Base-by-base conservation (phyloP, 2,888 invertebrate species). In the Halictus quadricinctus region DNA sequence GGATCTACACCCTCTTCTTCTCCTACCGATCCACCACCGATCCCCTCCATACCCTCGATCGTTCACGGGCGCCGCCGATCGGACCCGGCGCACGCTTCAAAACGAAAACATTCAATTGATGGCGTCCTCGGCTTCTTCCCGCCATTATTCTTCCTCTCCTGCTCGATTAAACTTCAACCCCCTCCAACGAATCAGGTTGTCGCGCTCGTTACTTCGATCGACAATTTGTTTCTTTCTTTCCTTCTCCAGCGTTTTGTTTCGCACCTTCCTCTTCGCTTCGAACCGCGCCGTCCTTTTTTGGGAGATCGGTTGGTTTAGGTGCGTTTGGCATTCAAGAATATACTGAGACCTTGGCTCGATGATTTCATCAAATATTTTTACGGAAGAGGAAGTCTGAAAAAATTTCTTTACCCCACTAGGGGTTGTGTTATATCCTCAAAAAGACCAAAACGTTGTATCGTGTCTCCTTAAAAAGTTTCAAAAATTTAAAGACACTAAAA, bases 91-190 rank as follows among this genome's bases (percentile, higher is more conserved):
- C 86, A 84, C 81, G 83, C 84, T 90, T 91, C 92, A 91, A 93
- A 94, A 91, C 92, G 91, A 93, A 93, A 93, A 92, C 92, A 91
- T 90, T 88, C 92, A 91, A 92, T 93, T 93, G 92, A 93, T 92
- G 91, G 89, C 91, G 87, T 88, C 85, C 80, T 83, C 81, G 66
- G 29, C 36, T 72, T 69, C 79, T 85, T 76, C 69, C 79, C 84
- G 75, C 84, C 84, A 84, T 84, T 84, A 84, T 79, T 84, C 85
- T 84, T 84, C 84, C 85, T 64, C 72, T 64, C 70, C 58, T 72
- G 58, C 72, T 73, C 88, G 78, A 83, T 83, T 83, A 80, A 83
- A 80, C 75, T 79, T 70, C 64, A 58, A 25, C 75, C 72, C 72
- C 50, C 10, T 21, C 29, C 15, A 15, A 6, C 36, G 2, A 5